phyloP scores from a whole-genome alignment of 2,113 vertebrate species.

The Neolamprologus toae region DNA sequence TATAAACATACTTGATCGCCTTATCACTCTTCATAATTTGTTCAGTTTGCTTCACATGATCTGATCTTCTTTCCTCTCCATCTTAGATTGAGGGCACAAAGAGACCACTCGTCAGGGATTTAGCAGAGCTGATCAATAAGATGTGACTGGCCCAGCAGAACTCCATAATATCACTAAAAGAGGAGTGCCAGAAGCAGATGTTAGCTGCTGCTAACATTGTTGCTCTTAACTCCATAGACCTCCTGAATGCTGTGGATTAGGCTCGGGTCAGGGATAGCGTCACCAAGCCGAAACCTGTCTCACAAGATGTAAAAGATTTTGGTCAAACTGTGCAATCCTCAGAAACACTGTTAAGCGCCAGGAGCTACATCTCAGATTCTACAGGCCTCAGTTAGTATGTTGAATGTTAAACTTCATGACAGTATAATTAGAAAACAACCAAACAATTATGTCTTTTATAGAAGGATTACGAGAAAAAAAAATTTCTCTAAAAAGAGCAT shows the following conservation, averaged over 20 bases:
- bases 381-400: background rate
- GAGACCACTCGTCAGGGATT: background rate
- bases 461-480: background rate
- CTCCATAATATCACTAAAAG: background rate
- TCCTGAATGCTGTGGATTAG: background rate
- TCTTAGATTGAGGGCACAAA: background rate
- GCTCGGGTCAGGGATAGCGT: background rate
- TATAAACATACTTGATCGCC: background rate
- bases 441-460: background rate
- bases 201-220: background rate
- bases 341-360: background rate
- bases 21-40: background rate
- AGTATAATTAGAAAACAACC: background rate
- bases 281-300: background rate
- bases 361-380: background rate
- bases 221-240: background rate
- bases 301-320: background rate
- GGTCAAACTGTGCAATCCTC: background rate
- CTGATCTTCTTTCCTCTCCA: background rate
- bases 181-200: background rate
- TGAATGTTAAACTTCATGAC: background rate
- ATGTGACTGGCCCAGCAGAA: background rate
- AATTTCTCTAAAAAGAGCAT: background rate
- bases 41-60: background rate
- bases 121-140: background rate